Evolutionary conservation across 2,797 vertebrate genomes (phyloP).

Genomic region (Huso huso): DNA sequence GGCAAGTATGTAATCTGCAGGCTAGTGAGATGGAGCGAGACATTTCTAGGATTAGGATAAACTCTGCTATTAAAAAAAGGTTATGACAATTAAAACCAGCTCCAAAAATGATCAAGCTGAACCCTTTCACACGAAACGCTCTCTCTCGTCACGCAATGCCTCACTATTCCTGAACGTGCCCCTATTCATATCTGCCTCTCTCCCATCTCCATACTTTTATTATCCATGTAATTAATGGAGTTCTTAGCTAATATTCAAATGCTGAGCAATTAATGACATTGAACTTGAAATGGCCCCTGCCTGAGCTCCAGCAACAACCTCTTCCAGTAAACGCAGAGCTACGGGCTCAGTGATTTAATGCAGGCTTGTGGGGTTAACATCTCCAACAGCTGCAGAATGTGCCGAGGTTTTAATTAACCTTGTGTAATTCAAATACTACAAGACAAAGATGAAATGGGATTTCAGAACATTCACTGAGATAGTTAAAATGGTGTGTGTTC

Average conservation of each 20-base stretch:
- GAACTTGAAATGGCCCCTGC: conserved; percentile 64
- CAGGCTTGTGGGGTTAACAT: conserved; percentile 54
- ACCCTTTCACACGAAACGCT: conserved; percentile 65
- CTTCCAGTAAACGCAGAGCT: conserved; percentile 46
- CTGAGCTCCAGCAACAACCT: conserved; percentile 52
- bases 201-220: conserved; percentile 57
- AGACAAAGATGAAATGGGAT: conserved; percentile 26
- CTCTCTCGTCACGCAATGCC: conserved; percentile 56
- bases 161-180: conserved; percentile 44
- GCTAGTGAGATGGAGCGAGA: conserved; percentile 1
- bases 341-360: conserved; percentile 46
- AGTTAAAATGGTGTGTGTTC: no score
- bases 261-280: conserved; percentile 79
- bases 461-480: no score
- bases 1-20: conserved; percentile 21
- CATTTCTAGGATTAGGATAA: conserved; percentile 31
- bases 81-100: conserved; percentile 72
- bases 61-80: conserved; percentile 46
- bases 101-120: conserved; percentile 65
- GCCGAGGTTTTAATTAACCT: conserved; percentile 77
- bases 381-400: conserved; percentile 55
- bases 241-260: conserved; percentile 77
- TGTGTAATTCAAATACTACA: conserved; percentile 64
- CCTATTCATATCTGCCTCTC: conserved; percentile 39
- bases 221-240: conserved; percentile 76